Conservation (phyloP, 2,888 invertebrate species). For the Lysandra coridon region DNA sequence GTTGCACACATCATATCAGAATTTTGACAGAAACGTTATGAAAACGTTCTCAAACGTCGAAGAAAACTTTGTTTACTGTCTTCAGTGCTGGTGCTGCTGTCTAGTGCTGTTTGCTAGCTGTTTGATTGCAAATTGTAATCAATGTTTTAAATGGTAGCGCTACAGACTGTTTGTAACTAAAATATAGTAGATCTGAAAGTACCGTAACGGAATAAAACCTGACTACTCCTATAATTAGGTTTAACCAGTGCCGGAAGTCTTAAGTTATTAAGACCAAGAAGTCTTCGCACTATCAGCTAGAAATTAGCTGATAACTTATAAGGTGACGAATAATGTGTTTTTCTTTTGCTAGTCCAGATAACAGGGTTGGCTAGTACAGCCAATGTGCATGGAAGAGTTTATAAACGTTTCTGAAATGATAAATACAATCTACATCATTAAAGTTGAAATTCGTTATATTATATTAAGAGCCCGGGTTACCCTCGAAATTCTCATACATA, state of each 20-base stretch:
- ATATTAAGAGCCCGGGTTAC: too few species aligned
- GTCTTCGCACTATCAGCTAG: background rate
- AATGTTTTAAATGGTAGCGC: too few species aligned
- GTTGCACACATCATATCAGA: too few species aligned
- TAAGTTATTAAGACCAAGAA: constrained; percentile 5
- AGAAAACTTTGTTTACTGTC: background rate
- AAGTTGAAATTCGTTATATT: too few species aligned
- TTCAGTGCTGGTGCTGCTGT: background rate
- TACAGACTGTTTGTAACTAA: too few species aligned
- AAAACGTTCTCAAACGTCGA: too few species aligned
- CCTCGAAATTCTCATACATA: too few species aligned
- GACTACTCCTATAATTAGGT: background rate
- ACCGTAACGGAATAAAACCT: background rate
- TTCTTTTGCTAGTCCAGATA: background rate
- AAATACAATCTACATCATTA: too few species aligned
- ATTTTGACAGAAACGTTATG: too few species aligned
- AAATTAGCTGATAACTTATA: background rate
- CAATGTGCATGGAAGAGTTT: background rate
- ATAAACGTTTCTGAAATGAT: too few species aligned
- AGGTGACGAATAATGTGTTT: background rate
- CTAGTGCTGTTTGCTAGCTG: too few species aligned
- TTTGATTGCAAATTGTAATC: too few species aligned
- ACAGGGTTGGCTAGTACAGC: background rate
- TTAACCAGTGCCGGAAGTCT: background rate
- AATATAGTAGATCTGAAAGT: background rate